Conservation (phyloP, 2,888 invertebrate genomes). For the Amiota mariae region DNA sequence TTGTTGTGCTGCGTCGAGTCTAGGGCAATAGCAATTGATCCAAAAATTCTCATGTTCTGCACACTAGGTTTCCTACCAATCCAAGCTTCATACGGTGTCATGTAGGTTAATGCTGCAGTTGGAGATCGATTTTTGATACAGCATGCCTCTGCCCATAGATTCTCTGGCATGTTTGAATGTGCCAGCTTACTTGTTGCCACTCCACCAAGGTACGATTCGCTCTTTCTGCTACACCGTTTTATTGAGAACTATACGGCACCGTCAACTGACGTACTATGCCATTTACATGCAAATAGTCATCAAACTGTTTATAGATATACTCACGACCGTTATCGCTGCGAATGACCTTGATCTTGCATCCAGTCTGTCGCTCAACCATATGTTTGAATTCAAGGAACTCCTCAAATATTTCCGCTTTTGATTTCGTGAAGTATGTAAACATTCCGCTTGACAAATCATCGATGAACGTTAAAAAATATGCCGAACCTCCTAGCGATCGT, state of each 20-base stretch:
- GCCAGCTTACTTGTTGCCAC: neutral
- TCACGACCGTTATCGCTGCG: slow-evolving; percentile 36
- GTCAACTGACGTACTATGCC: slow-evolving; percentile 39
- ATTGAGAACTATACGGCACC: slow-evolving; percentile 36
- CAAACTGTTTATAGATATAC: slow-evolving; percentile 34
- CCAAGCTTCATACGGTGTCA: slow-evolving; percentile 7
- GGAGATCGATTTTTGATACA: neutral
- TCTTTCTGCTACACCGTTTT: slow-evolving; percentile 38
- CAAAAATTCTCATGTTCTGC: slow-evolving; percentile 35
- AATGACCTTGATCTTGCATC: slow-evolving; percentile 37
- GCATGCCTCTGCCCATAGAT: neutral
- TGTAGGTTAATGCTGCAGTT: slow-evolving; percentile 25
- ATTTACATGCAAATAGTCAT: slow-evolving; percentile 32
- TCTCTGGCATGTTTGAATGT: neutral
- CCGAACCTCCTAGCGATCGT: neutral
- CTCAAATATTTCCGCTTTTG: slow-evolving; percentile 26
- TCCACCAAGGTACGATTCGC: slow-evolving; percentile 23
- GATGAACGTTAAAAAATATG: slow-evolving; percentile 31
- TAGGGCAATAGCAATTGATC: slow-evolving; percentile 17
- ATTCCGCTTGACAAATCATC: slow-evolving; percentile 30
- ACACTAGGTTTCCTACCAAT: slow-evolving; percentile 34
- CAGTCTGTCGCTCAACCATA: slow-evolving; percentile 19
- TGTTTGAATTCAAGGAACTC: slow-evolving; percentile 33
- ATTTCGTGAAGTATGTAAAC: slow-evolving; percentile 35
- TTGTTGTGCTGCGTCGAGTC: no score